These are phyloP conservation scores for Dioctria linearis DNA, from an alignment of 2,888 invertebrate species.

Conservation along the genomic window DNA sequence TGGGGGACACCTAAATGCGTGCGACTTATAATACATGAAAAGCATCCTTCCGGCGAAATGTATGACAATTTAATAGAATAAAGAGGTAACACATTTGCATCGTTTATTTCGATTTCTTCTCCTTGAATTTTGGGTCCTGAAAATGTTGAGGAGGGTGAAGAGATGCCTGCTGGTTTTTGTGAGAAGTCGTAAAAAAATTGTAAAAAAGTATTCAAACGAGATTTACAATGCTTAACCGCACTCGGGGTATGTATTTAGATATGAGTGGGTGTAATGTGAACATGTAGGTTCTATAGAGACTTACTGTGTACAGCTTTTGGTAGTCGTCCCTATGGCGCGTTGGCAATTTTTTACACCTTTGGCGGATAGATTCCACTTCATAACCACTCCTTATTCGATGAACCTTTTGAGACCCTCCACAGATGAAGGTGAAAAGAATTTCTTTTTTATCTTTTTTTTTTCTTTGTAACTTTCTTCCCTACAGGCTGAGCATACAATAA, in stretches of 20 bases:
- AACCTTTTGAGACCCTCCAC: conserved; percentile 16
- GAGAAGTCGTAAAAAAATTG: conserved; percentile 14
- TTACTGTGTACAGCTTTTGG: too few relatives aligned
- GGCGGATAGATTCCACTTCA: background rate
- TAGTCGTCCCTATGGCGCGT: conserved; percentile 7
- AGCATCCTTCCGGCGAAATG: conserved; percentile 43
- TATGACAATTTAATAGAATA: conserved; percentile 55
- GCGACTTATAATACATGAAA: background rate
- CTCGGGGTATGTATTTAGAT: conserved; percentile 28
- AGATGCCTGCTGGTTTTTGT: background rate
- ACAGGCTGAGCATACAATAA: conserved; percentile 15
- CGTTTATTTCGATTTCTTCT: conserved; percentile 52
- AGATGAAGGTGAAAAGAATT: conserved; percentile 29
- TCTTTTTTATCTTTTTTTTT: background rate
- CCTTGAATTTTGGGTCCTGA: conserved; percentile 21
- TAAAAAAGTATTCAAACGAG: conserved; percentile 34
- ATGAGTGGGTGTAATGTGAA: background rate
- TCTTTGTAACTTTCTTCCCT: background rate
- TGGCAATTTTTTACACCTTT: conserved; percentile 31
- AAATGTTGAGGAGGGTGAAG: conserved; percentile 7
- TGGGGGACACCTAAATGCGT: background rate
- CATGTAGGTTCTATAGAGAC: too few relatives aligned
- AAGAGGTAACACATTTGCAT: conserved; percentile 54
- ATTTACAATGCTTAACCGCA: conserved; percentile 48
- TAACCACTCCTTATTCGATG: conserved; percentile 3